Base-by-base conservation (phyloP, 2,888 invertebrate genomes). In the Xanthia togata region DNA sequence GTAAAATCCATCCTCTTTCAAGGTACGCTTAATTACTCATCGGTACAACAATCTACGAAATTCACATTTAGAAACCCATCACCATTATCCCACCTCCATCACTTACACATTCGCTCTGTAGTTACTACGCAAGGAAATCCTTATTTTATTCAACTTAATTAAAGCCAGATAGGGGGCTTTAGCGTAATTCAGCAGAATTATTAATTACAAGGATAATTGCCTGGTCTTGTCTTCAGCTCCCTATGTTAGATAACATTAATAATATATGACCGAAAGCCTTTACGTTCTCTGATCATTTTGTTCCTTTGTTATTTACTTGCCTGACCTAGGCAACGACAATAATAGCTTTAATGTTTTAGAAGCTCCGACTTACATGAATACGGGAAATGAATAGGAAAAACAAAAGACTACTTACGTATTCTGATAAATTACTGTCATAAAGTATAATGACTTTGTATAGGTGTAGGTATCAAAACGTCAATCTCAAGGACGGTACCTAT, bases 131-230 rank as follows among this genome's bases (percentile, higher is more conserved):
- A 74, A 81, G 62, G 72, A 82, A 86, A 75, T 73, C 78, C 70
- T 75, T 86, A 82, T 88, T 86, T 85, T 85, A 89, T 89, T 83
- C 87, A 83, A 76, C 82, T 78, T 87, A 83, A 89, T 89, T 88
- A 83, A 86, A 85, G 73, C 74, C 11, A 86, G 73, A 86, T 86
- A 83, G 76, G 62, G 70, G 71, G 75, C 76, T 84, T 79, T 81
- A 82, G 85, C 84, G 69, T 78, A 84, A 90, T 89, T 87, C 83
- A 82, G 76, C 76, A 76, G 89, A 91, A 91, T 91, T 91, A 91
- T 91, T 91, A 89, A 91, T 90, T 80, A 79, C 82, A 60, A 80
- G 83, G 87, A 89, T 89, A 91, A 91, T 90, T 89, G 86, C 67
- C 73, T 79, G 83, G 84, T 84, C 87, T 89, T 90, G 88, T 89